Evolutionary conservation across 2,888 invertebrate genomes (phyloP).

Genomic region (Polymixis lichenea): DNA sequence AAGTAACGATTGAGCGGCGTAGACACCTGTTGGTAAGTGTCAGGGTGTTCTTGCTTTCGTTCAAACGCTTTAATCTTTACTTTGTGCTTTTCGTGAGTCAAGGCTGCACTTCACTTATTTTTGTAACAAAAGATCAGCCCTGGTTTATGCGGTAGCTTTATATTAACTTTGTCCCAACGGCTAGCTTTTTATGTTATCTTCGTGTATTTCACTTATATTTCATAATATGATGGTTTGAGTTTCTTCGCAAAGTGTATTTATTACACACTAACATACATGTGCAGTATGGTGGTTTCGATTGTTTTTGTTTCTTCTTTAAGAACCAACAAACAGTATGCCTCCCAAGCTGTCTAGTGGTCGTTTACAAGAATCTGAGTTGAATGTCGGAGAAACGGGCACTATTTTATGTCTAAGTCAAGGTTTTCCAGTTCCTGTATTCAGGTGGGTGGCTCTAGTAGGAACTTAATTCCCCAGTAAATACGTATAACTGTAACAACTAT

Average conservation of each 20-base stretch:
- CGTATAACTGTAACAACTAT: not conserved
- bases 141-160: slow-evolving; percentile 74
- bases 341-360: slow-evolving; percentile 91
- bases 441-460: slow-evolving; percentile 88
- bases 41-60: slow-evolving; percentile 90
- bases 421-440: slow-evolving; percentile 93
- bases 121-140: slow-evolving; percentile 64
- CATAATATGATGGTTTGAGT: slow-evolving; percentile 49
- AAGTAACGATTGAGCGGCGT: slow-evolving; percentile 89
- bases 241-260: slow-evolving; percentile 62
- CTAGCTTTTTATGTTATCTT: slow-evolving; percentile 68
- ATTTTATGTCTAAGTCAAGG: slow-evolving; percentile 94
- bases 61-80: slow-evolving; percentile 89
- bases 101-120: slow-evolving; percentile 76
- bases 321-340: slow-evolving; percentile 92
- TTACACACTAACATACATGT: slow-evolving; percentile 56
- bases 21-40: slow-evolving; percentile 90
- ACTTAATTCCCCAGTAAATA: slow-evolving; percentile 8
- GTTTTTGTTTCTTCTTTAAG: slow-evolving; percentile 85
- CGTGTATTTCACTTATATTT: slow-evolving; percentile 59
- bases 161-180: slow-evolving; percentile 66
- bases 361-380: slow-evolving; percentile 87
- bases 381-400: slow-evolving; percentile 78
- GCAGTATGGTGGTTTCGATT: slow-evolving; percentile 66
- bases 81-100: slow-evolving; percentile 88